phyloP scores from a whole-genome alignment of 23 tunicate species.

The Diplosoma virens region DNA sequence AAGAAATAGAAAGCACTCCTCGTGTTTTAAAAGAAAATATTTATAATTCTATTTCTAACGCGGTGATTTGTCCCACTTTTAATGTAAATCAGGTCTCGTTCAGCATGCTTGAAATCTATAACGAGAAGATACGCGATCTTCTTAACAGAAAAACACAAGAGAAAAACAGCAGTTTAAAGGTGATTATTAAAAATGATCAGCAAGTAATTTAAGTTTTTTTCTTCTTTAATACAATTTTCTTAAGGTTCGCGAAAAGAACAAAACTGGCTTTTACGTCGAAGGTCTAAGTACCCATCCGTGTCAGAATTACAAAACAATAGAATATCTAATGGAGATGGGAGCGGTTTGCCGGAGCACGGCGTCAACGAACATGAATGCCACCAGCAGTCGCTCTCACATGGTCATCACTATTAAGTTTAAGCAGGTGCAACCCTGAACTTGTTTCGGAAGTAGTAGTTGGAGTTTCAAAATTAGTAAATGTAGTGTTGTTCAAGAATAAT shows the following conservation, averaged over 20 bases:
- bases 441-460: too few relatives aligned
- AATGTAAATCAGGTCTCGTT: slow-evolving; percentile 83
- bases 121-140: slow-evolving; percentile 68
- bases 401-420: slow-evolving; percentile 70
- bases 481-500: too few relatives aligned
- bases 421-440: slow-evolving; percentile 27
- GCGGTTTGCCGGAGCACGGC: slow-evolving; percentile 69
- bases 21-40: not conserved
- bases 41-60: not conserved
- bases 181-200: too few relatives aligned
- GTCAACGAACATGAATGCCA: slow-evolving; percentile 83
- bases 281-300: slow-evolving; percentile 74
- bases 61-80: not conserved
- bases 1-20: not conserved
- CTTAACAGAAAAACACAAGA: not conserved
- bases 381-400: slow-evolving; percentile 80
- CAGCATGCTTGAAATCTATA: slow-evolving; percentile 84
- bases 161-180: not conserved
- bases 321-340: slow-evolving; percentile 59
- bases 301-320: slow-evolving; percentile 45
- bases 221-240: too few relatives aligned
- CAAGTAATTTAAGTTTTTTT: too few relatives aligned
- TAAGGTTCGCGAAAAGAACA: slow-evolving; percentile 58
- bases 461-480: too few relatives aligned
- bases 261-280: slow-evolving; percentile 56